Conservation (phyloP, 2,888 invertebrate genomes). For the Mylabris sibirica region DNA sequence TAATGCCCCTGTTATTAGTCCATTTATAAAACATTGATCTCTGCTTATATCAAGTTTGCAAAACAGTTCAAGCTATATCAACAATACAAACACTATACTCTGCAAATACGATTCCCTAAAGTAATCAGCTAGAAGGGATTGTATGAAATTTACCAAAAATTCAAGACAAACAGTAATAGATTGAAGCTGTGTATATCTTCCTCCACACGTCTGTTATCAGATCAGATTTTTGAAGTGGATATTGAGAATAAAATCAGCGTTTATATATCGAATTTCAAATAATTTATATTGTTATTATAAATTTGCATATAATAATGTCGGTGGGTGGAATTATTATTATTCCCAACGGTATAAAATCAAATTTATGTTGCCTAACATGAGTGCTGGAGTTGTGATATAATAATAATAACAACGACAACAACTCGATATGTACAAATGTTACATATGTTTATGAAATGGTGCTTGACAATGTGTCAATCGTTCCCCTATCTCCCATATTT, state of each 20-base stretch:
- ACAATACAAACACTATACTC: neutral
- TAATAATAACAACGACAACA: neutral
- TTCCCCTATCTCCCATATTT: neutral
- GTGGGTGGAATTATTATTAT: neutral
- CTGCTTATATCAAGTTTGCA: neutral
- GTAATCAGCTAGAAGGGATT: neutral
- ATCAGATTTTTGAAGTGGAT: neutral
- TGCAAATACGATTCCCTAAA: neutral
- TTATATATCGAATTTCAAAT: no score
- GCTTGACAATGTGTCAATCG: neutral
- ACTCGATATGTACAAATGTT: no score
- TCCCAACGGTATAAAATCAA: neutral
- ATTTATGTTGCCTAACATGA: neutral
- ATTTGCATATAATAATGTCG: neutral
- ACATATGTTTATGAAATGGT: conserved; percentile 2
- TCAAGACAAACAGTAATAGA: neutral
- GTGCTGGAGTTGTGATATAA: neutral
- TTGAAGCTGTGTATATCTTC: no score
- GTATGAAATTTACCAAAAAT: neutral
- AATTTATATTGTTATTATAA: no score
- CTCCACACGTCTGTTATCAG: neutral
- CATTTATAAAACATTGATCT: neutral
- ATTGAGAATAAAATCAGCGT: neutral
- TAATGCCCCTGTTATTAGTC: neutral
- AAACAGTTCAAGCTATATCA: neutral